Percentiles rank a stretch among this genome's conserved stretches.
Evolutionary conservation across 2,113 vertebrate genomes (phyloP).

Genomic region (Paedocypris sp.): DNA sequence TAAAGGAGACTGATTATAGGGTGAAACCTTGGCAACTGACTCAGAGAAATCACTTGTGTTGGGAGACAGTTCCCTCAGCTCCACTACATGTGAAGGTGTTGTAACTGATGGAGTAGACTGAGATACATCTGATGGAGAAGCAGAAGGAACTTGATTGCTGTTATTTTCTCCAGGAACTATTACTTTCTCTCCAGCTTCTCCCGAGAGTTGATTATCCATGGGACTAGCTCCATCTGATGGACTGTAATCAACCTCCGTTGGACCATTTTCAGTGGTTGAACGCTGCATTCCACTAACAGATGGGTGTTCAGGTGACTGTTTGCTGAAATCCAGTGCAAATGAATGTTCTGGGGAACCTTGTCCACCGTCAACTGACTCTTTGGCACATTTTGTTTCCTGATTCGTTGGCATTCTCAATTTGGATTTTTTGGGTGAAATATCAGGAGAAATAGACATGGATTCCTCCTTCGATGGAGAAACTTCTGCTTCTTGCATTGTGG

Average conservation of each 20-base stretch:
- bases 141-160: slow-evolving; percentile 68
- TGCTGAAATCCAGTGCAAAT: slow-evolving; percentile 83
- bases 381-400: slow-evolving; percentile 74
- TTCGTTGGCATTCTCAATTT: slow-evolving; percentile 67
- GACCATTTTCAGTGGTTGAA: slow-evolving; percentile 81
- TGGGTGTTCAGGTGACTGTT: slow-evolving; percentile 84
- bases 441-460: slow-evolving; percentile 95
- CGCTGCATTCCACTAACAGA: slow-evolving; percentile 54
- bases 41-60: slow-evolving; percentile 37
- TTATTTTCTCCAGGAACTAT: slow-evolving; percentile 71
- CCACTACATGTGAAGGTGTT: slow-evolving; percentile 77
- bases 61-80: slow-evolving; percentile 43
- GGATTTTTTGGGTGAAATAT: slow-evolving; percentile 79
- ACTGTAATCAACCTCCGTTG: slow-evolving; percentile 86
- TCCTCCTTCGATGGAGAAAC: slow-evolving; percentile 88
- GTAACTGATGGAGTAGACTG: slow-evolving; percentile 85
- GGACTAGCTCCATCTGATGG: slow-evolving; percentile 68
- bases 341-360: slow-evolving; percentile 89
- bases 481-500: slow-evolving; percentile 85
- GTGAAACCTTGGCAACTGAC: slow-evolving; percentile 59
- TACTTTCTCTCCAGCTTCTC: slow-evolving; percentile 57
- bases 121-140: slow-evolving; percentile 83
- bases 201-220: slow-evolving; percentile 49
- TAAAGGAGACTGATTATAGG: slow-evolving; percentile 68
- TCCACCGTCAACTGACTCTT: slow-evolving; percentile 77